phyloP scores from a whole-genome alignment of 2,888 invertebrate genomes.

The Globia sparganii region DNA sequence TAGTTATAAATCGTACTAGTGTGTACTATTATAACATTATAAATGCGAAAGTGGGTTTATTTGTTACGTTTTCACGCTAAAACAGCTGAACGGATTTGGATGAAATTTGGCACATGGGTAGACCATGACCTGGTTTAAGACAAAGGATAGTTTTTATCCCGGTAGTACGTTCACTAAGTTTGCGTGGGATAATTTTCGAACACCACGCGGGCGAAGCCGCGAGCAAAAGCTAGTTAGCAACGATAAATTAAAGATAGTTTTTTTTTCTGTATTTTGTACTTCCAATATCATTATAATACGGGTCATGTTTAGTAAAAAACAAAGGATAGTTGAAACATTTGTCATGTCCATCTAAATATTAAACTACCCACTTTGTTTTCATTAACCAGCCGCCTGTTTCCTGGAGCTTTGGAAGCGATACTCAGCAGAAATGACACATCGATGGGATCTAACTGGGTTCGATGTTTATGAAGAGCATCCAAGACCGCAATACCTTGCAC shows the following conservation, averaged over 20 bases:
- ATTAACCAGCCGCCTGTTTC: conserved; percentile 94
- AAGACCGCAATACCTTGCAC: conserved; percentile 96
- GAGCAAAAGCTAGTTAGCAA: not conserved
- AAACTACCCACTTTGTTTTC: conserved; percentile 1
- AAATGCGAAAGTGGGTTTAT: not conserved
- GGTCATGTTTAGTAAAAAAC: not conserved
- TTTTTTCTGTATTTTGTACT: not conserved
- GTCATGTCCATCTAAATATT: not conserved
- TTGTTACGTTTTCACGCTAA: not conserved
- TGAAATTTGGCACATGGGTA: not conserved
- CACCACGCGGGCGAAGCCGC: not conserved
- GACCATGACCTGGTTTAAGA: not conserved
- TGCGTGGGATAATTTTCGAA: no score
- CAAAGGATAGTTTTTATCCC: not conserved
- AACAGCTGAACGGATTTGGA: not conserved
- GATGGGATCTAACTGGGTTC: conserved; percentile 98
- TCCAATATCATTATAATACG: not conserved
- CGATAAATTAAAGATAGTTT: not conserved
- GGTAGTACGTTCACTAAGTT: not conserved
- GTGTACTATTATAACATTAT: not conserved
- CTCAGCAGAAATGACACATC: conserved; percentile 98
- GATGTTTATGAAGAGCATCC: conserved; percentile 98
- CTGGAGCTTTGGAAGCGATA: conserved; percentile 99
- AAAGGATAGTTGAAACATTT: not conserved
- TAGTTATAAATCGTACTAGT: not conserved